A percentile compares a stretch with the other conserved stretches of the same genome.
These are phyloP conservation scores for Scaptomyza flava DNA, from an alignment of 2,888 invertebrate genomes.

Conservation along the genomic window DNA sequence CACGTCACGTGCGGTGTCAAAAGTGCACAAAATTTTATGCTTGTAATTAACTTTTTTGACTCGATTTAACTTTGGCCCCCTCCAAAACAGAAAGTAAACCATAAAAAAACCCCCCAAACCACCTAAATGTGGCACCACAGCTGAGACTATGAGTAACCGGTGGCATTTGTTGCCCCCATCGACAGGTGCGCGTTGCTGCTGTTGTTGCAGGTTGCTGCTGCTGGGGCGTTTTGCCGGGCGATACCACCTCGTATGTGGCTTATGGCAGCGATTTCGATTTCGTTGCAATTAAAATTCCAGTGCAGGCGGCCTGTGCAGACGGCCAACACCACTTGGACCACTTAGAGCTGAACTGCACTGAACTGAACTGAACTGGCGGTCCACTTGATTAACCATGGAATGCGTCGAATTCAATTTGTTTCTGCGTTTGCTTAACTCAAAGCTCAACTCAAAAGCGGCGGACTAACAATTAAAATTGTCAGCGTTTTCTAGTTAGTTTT, in stretches of 20 bases:
- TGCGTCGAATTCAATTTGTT: slow-evolving; percentile 76
- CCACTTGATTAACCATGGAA: slow-evolving; percentile 63
- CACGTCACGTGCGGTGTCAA: slow-evolving; percentile 72
- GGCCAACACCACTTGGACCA: slow-evolving; percentile 25
- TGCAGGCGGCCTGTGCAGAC: slow-evolving; percentile 28
- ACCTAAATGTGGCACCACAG: neutral
- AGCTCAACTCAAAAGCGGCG: slow-evolving; percentile 9
- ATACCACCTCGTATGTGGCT: slow-evolving; percentile 38
- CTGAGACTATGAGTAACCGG: slow-evolving; percentile 25
- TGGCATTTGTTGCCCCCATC: slow-evolving; percentile 55
- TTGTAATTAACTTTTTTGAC: slow-evolving; percentile 76
- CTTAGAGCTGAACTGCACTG: slow-evolving; percentile 24
- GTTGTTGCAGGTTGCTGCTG: neutral
- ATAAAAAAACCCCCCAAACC: slow-evolving; percentile 4
- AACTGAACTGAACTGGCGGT: slow-evolving; percentile 33
- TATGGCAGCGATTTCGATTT: slow-evolving; percentile 64
- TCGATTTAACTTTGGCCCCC: slow-evolving; percentile 64
- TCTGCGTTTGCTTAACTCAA: slow-evolving; percentile 46
- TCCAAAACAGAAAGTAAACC: slow-evolving; percentile 53
- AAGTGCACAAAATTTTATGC: slow-evolving; percentile 64
- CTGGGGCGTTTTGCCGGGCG: slow-evolving; percentile 33
- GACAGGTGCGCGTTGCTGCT: slow-evolving; percentile 44
- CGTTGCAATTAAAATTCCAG: slow-evolving; percentile 76
- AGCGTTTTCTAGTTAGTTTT: slow-evolving; percentile 28
- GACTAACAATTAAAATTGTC: slow-evolving; percentile 70